These are phyloP conservation scores for Gibbula magus DNA, from an alignment of 2,888 invertebrate genomes.

Conservation along the genomic window DNA sequence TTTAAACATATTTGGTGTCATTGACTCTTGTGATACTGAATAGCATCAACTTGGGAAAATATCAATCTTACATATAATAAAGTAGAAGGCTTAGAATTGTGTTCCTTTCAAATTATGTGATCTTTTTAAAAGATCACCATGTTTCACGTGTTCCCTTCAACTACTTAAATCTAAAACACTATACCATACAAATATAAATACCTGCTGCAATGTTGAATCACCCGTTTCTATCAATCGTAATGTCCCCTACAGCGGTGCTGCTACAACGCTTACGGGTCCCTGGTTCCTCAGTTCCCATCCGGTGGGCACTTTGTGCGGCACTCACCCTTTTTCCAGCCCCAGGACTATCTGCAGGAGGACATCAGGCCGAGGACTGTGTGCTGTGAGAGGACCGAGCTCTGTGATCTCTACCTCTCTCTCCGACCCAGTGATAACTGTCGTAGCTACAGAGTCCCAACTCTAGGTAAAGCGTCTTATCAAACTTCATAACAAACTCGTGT, in stretches of 20 bases:
- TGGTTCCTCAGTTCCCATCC: not conserved
- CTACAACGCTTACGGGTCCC: not conserved
- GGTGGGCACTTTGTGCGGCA: constrained; percentile 18
- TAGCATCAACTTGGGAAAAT: too few species aligned
- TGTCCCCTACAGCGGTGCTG: not conserved
- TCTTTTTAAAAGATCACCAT: too few species aligned
- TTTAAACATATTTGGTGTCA: not conserved
- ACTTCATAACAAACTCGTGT: too few species aligned
- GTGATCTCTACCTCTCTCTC: constrained; percentile 1
- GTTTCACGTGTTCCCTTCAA: too few species aligned
- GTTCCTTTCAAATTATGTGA: too few species aligned
- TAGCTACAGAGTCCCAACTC: not conserved
- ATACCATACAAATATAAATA: too few species aligned
- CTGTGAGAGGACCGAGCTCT: not conserved
- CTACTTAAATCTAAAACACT: too few species aligned
- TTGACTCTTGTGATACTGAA: too few species aligned
- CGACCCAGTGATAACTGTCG: not conserved
- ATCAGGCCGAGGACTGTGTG: not conserved
- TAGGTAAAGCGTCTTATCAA: not conserved
- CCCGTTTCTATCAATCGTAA: not conserved
- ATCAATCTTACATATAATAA: too few species aligned
- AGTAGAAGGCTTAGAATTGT: too few species aligned
- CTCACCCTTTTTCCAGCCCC: not conserved
- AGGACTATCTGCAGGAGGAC: not conserved
- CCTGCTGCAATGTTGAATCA: too few species aligned